These are phyloP conservation scores for Copidosoma aretas DNA, from an alignment of 2,888 invertebrate genomes.

Conservation along the genomic window DNA sequence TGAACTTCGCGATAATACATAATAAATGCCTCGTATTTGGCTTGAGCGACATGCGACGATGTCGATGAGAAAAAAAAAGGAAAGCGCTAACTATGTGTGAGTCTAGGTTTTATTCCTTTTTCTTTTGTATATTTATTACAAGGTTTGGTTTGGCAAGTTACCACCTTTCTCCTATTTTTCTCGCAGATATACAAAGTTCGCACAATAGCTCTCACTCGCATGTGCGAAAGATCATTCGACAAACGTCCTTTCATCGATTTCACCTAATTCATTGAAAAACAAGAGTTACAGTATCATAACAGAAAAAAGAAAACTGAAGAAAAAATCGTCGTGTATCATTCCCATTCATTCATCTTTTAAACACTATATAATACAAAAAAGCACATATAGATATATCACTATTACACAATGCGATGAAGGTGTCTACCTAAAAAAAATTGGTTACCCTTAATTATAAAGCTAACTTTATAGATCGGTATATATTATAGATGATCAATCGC, in stretches of 20 bases:
- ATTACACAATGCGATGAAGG: conserved; percentile 57
- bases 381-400: conserved; percentile 56
- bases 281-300: no score
- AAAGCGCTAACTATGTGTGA: neutral
- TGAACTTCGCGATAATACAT: conserved; percentile 18
- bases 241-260: no score
- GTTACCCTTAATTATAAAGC: conserved; percentile 54
- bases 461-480: conserved; percentile 41
- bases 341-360: conserved; percentile 49
- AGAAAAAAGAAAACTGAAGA: neutral
- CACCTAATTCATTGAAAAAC: no score
- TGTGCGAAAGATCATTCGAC: no score
- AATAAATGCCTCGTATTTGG: conserved; percentile 38
- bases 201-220: conserved; percentile 5
- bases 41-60: conserved; percentile 25
- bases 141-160: conserved; percentile 13
- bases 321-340: no score
- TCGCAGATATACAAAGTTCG: conserved; percentile 12
- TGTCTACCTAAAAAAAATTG: conserved; percentile 52
- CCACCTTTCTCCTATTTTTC: neutral
- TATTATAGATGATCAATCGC: conserved; percentile 44
- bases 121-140: neutral
- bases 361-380: conserved; percentile 59
- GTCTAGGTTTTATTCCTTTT: neutral
- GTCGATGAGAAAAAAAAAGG: conserved; percentile 22